Base-by-base conservation (phyloP, 2,797 vertebrate genomes). In the Pachyuromys duprasi region DNA sequence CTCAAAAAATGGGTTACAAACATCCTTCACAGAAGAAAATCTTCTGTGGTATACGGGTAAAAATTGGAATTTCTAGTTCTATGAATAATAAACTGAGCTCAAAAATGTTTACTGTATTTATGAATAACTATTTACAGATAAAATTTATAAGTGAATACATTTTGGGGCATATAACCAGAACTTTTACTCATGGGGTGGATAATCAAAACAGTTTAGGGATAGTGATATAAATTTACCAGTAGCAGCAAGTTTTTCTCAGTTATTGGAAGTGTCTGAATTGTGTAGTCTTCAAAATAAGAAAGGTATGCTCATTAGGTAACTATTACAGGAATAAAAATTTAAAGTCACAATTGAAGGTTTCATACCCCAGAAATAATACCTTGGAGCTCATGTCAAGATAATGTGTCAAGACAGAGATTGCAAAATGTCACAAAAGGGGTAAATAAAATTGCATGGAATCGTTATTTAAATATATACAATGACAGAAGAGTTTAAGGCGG, bases 381-480 rank as follows among this genome's bases (percentile, higher is more conserved):
- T 65, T 79, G 69, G 96, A 72, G 45, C 18, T 91, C 45, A 67
- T 62, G 45, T 94, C 60, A 89, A 76, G 92, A 91, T 80, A 86
- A 83, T 24, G 7, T 89, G 70, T 93, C 88, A 87, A 95, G 76
- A 62, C 26, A 75, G 79, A 96, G 42, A 89, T 11, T 75, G 86
- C 20, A 60, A 94, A 49, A 60, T 92, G 74, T 72, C 84, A 22
- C 9, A 69, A 88, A 81, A 80, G 6, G n/a, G 62, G 20, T 84
- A 93, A 80, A 55, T 86, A 81, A 39, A 86, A 70, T 45, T 60
- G 31, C 75, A 53, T 33, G 15, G 31, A 45, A 6, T 15, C 57
- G 13, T 36, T 57, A 67, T 24, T 67, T 88, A 49, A 80, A 81
- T 36, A 20, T 18, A 49, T 86, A 3, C 31, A 72, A 49, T 9